Percentiles rank a stretch among this genome's conserved stretches.
These are phyloP conservation scores for Ceyx cyanopectus DNA, from an alignment of 2,113 vertebrate genomes.

Conservation along the genomic window DNA sequence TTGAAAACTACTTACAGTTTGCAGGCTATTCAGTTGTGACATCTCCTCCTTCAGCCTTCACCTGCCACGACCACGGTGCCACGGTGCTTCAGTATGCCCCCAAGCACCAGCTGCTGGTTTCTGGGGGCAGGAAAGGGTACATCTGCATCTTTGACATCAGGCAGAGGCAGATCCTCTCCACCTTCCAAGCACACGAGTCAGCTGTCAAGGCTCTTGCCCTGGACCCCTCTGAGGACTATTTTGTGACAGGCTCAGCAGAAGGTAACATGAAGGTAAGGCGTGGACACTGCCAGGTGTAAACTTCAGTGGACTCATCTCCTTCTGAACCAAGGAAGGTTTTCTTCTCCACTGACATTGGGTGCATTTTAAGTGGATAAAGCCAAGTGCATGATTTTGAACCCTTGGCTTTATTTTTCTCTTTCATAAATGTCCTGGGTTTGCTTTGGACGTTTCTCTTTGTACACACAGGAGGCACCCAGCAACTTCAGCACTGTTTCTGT, in stretches of 20 bases:
- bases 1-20: not conserved
- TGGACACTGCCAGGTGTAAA: not conserved
- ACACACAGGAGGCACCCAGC: not conserved
- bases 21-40: not conserved
- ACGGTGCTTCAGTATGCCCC: constrained; percentile 96
- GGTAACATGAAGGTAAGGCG: constrained; percentile 95
- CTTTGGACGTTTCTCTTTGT: not conserved
- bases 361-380: not conserved
- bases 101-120: constrained; percentile 93
- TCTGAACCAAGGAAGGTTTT: not conserved
- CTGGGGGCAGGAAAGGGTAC: constrained; percentile 92
- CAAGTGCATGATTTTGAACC: not conserved
- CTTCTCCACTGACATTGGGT: not conserved
- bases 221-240: constrained; percentile 91
- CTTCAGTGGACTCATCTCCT: not conserved
- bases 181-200: constrained; percentile 96
- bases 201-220: constrained; percentile 93
- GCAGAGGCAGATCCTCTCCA: constrained; percentile 92
- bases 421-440: not conserved
- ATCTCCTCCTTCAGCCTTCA: constrained; percentile 83
- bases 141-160: constrained; percentile 95
- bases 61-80: constrained; percentile 95
- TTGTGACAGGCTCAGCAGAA: constrained; percentile 95
- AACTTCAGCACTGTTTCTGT: not conserved
- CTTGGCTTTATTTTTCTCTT: not conserved